These are phyloP conservation scores for Strix uralensis DNA, from an alignment of 2,113 vertebrate genomes.

Conservation along the genomic window DNA sequence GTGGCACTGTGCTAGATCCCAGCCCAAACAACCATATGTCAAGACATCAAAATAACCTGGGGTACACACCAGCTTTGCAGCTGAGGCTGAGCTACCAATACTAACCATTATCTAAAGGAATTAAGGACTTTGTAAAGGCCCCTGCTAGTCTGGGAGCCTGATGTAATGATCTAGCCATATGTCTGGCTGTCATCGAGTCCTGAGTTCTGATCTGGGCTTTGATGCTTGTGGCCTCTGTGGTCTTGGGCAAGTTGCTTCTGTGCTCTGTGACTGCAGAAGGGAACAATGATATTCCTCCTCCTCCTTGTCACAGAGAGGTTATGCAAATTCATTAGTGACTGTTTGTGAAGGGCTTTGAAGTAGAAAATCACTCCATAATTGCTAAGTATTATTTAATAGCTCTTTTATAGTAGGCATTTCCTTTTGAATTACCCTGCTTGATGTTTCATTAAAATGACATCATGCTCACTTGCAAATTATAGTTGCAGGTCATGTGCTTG, in stretches of 20 bases:
- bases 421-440: conserved; percentile 42
- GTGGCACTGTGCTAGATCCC: background rate
- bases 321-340: conserved; percentile 49
- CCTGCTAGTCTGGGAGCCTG: background rate
- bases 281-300: background rate
- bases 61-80: background rate
- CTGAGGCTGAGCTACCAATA: background rate
- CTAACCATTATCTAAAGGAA: background rate
- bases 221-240: background rate
- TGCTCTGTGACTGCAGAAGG: background rate
- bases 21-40: background rate
- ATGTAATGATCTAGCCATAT: background rate
- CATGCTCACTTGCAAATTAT: conserved; percentile 45
- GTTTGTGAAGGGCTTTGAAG: conserved; percentile 53
- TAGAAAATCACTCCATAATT: conserved; percentile 60
- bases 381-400: conserved; percentile 58
- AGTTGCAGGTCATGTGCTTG: conserved; percentile 11
- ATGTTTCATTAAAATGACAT: conserved; percentile 64
- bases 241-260: background rate
- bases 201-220: background rate
- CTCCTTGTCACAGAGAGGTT: background rate
- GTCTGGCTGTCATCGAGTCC: background rate
- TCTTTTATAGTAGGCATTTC: conserved; percentile 34
- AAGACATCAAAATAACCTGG: background rate
- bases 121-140: background rate